Conservation (phyloP, 2,888 invertebrate genomes). For the Galeruca laticollis region DNA sequence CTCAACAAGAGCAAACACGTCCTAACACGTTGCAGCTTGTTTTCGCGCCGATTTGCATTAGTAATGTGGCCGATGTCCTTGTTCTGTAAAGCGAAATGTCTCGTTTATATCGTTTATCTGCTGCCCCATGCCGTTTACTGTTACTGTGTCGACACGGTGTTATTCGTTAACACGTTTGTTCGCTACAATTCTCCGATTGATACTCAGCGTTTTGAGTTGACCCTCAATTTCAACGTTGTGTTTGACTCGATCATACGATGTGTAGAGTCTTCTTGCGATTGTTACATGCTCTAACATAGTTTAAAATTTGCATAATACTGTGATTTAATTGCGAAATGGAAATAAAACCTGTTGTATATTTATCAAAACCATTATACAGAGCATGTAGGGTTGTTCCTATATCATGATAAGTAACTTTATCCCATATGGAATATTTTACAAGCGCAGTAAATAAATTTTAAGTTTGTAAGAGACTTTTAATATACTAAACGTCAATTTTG, state of each 20-base stretch:
- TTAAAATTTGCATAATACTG: background rate
- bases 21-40: slow-evolving; percentile 59
- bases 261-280: slow-evolving; percentile 26
- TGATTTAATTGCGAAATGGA: background rate
- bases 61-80: slow-evolving; percentile 61
- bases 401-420: background rate
- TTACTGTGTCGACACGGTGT: slow-evolving; percentile 51
- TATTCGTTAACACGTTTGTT: slow-evolving; percentile 39
- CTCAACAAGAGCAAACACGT: slow-evolving; percentile 54
- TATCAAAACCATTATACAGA: background rate
- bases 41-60: slow-evolving; percentile 61
- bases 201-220: slow-evolving; percentile 17
- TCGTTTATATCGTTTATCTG: slow-evolving; percentile 56
- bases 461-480: too few species aligned
- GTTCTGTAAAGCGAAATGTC: slow-evolving; percentile 61
- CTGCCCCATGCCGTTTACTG: slow-evolving; percentile 50
- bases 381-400: background rate
- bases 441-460: too few species aligned
- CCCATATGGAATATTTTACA: too few species aligned
- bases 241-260: slow-evolving; percentile 20
- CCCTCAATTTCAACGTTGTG: slow-evolving; percentile 27
- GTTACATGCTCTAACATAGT: slow-evolving; percentile 14
- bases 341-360: background rate
- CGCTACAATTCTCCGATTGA: slow-evolving; percentile 23
- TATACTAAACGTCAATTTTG: too few species aligned